Base-by-base conservation (phyloP, 2,113 vertebrate species). In the Suncus etruscus region DNA sequence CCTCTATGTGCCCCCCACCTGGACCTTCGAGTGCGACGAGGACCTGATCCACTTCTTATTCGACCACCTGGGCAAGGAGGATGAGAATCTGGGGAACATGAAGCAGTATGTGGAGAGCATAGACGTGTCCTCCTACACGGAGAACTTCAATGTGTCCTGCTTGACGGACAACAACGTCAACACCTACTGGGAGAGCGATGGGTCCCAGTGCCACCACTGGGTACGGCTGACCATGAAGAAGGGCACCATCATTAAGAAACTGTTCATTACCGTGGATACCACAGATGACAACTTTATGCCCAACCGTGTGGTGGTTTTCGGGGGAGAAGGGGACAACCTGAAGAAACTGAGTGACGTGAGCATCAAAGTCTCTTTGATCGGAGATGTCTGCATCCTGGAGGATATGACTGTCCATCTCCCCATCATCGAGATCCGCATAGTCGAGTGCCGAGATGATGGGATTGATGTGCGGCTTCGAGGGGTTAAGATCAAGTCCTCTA, bases 201-300 rank as follows among this genome's bases (percentile, higher is more conserved):
- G 99, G n/a, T 99, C 99, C 96, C 99, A 99, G 96, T 99, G 99
- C 81, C 99, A 99, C 94, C 99, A 99, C 97, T 99, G 99, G 99
- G 99, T 99, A 94, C 99, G 99, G 32, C 98, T 99, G 93, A 99
- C 99, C 79, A 99, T 99, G 99, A 99, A 99, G 98, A 99, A 98
- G 96, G 99, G 99, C 96, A 99, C 99, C 29, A 98, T 99, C 90
- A 98, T 99, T 95, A 99, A 99, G 97, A 99, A 99, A 94, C 97
- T 99, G 91, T 98, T 99, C 58, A 91, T 99, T 93, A 99, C 98
- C 0, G 99, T 99, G 91, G 99, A 99, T 91, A 98, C 99, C 1
- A 99, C 98, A 0, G 99, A 99, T 32, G 99, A 99, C 96, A 99
- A 99, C 97, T 99, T 99, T 97, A 99, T 99, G 99, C 99, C 99